Evolutionary conservation across 2,113 vertebrate species (phyloP), one percentile per base, ranked within the genome.

Genomic region (Chlorocebus sabaeus): DNA sequence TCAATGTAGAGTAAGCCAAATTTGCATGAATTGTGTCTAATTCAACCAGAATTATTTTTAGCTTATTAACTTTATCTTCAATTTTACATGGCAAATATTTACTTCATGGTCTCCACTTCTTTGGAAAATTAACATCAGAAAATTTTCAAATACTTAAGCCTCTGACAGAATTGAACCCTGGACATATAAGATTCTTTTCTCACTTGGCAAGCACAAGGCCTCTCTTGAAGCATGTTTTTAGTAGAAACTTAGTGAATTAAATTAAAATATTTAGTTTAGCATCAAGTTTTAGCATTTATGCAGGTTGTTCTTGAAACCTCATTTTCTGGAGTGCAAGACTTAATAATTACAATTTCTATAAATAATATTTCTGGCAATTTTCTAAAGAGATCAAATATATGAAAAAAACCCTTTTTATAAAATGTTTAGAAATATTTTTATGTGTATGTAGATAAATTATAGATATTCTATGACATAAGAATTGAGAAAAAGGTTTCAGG

Each of bases 11-110:
- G 55, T 72, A 96, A 90, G 25, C 17, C 85, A 88, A 40, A 84
- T 84, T 75, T 91, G 13, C 57, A 73, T 70, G n/a, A 6, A 25
- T 55, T 88, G 22, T 80, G 45, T 55, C 52, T 89, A 83, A 95
- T 27, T 75, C 64, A 93, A 92, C 0, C 11, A 97, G 92, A 95
- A 50, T 25, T 82, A 59, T 88, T 86, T 92, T 93, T 79, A 91
- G 78, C 72, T 93, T 96, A 59, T 96, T 78, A 82, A 48, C 8
- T 92, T 50, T 13, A 20, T 84, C 27, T 90, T 81, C 55, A 52
- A 25, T 76, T 95, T 96, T 55, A 64, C 14, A 43, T 27, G 16
- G 3, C 11, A 94, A 82, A 72, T 76, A 83, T 79, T 87, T 72
- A 85, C 78, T 96, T 94, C 48, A 43, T 32, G 16, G 55, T 50